These are phyloP conservation scores for Pelusios castaneus DNA, from an alignment of 2,113 vertebrate genomes.

Conservation along the genomic window DNA sequence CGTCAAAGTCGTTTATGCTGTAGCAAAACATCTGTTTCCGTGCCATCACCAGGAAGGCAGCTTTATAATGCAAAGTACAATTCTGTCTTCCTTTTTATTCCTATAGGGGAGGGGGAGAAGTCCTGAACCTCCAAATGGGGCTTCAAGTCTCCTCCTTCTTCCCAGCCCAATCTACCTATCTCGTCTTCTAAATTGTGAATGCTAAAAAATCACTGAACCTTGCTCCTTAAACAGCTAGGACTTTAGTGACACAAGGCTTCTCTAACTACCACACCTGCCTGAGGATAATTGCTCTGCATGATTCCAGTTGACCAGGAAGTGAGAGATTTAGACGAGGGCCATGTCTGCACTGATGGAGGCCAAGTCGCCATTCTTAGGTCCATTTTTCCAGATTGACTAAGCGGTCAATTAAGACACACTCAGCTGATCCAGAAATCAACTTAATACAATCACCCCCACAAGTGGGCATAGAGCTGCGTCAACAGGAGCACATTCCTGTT, in stretches of 20 bases:
- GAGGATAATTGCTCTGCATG: neutral
- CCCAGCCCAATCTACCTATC: neutral
- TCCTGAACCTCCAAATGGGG: neutral
- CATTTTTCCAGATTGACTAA: too few species aligned
- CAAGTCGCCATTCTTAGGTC: too few species aligned
- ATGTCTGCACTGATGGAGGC: too few species aligned
- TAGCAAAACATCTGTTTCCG: constrained; percentile 47
- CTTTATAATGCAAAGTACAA: constrained; percentile 28
- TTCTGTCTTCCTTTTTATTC: neutral
- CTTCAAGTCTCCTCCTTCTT: neutral
- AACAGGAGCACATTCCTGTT: too few species aligned
- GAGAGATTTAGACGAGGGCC: neutral
- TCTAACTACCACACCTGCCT: neutral
- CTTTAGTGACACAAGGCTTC: neutral
- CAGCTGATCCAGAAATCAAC: too few species aligned
- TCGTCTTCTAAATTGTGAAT: neutral
- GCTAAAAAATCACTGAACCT: neutral
- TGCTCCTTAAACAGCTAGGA: neutral
- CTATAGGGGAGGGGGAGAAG: constrained; percentile 23
- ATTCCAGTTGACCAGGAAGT: neutral
- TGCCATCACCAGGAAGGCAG: constrained; percentile 10
- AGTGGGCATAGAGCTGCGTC: too few species aligned
- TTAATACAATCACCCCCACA: too few species aligned
- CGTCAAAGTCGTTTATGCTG: neutral
- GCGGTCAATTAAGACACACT: too few species aligned